phyloP scores from a whole-genome alignment of 2,113 vertebrate genomes.

The Catharus bicknelli region DNA sequence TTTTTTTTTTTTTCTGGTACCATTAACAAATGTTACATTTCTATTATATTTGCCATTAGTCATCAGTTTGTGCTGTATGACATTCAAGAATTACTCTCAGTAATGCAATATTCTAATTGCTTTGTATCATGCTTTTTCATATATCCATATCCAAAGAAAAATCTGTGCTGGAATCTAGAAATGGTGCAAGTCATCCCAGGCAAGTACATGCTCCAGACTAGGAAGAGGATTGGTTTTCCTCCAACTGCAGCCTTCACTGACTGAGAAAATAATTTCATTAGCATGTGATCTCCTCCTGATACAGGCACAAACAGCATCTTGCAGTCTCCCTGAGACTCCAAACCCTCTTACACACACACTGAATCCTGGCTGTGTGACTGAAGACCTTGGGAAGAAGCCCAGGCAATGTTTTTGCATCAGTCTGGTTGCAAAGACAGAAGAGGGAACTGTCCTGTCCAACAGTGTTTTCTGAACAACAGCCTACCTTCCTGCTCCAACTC shows the following conservation, averaged over 20 bases:
- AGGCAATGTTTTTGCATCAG: neutral
- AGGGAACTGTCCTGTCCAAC: neutral
- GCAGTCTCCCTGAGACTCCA: neutral
- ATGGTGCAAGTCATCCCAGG: neutral
- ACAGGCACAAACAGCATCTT: rapidly evolving
- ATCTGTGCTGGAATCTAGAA: neutral
- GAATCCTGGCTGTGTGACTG: rapidly evolving
- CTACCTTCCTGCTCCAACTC: neutral
- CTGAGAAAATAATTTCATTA: neutral
- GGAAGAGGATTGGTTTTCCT: neutral
- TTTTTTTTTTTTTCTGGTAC: neutral
- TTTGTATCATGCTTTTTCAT: neutral
- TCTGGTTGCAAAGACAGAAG: neutral
- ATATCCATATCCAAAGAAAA: neutral
- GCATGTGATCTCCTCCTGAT: neutral
- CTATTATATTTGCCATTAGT: neutral
- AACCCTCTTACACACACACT: neutral
- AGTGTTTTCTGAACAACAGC: neutral
- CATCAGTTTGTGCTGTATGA: neutral
- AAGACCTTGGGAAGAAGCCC: neutral
- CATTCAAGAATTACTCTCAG: neutral
- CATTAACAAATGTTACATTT: neutral
- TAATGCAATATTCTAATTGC: neutral
- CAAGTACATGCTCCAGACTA: neutral
- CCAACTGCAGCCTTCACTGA: neutral